A percentile compares a stretch with the other conserved stretches of the same genome.
Evolutionary conservation across 2,888 invertebrate genomes (phyloP).

Genomic region (Lasiommata megera): DNA sequence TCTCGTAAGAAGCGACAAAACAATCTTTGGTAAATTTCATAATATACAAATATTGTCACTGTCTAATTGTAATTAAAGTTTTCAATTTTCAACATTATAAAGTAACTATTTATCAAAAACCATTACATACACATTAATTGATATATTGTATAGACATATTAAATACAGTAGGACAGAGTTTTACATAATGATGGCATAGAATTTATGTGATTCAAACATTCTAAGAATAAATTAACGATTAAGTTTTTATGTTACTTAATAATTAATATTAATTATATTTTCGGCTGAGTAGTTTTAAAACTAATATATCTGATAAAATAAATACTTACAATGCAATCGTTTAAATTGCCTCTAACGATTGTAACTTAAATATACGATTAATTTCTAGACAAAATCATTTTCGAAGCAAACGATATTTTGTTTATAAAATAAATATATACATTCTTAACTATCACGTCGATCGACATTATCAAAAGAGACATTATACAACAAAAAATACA

Average conservation of each 20-base stretch:
- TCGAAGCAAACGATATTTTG: too few species aligned
- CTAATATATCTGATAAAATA: too few species aligned
- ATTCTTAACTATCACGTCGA: too few species aligned
- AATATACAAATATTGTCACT: conserved; percentile 22
- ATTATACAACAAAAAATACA: too few species aligned
- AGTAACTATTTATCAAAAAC: conserved; percentile 10
- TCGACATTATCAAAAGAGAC: too few species aligned
- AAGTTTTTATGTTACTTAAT: background rate
- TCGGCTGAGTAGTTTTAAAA: too few species aligned
- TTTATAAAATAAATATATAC: too few species aligned
- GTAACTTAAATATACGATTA: too few species aligned
- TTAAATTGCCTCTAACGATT: too few species aligned
- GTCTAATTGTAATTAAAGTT: conserved; percentile 12
- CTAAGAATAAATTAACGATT: background rate
- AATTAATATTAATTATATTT: too few species aligned
- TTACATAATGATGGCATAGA: background rate
- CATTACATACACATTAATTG: conserved; percentile 6
- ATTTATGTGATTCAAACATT: background rate
- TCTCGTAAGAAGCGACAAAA: background rate
- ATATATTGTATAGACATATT: background rate
- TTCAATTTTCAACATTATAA: conserved; percentile 14
- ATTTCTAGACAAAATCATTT: too few species aligned
- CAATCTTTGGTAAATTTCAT: background rate
- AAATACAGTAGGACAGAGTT: background rate
- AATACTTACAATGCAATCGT: too few species aligned